Base-by-base conservation (phyloP, 2,113 vertebrate genomes). In the Cryptomyrus ogoouensis region DNA sequence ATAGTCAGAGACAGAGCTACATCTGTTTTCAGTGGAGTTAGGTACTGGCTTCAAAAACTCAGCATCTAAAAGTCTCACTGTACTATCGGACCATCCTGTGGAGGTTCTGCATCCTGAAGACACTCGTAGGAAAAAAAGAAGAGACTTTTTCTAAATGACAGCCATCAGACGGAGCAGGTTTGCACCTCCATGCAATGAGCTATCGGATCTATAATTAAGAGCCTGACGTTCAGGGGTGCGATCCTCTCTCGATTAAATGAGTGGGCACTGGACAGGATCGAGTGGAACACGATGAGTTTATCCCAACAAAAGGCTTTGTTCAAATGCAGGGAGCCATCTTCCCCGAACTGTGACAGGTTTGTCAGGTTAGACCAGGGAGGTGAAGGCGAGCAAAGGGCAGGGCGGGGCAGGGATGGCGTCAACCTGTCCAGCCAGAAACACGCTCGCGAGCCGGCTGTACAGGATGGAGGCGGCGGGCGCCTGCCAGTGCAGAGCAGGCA, bases 301-400 rank as follows among this genome's bases (percentile, higher is more conserved):
- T 91, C 95, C 95, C 95, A 96, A 94, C 94, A 91, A 31, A 19
- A 93, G 91, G 91, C 91, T 77, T 31, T 90, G 91, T 94, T 66
- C 87, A 93, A 91, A 56, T 1, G 77, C 88, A 35, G 39, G 90
- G 92, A 94, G 92, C 80, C 83, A 87, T 91, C 91, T 88, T 90
- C 92, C 91, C 85, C 77, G 85, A 90, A 87, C 84, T 17, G 86
- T 49, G 95, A 96, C 96, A 94, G 93, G 96, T 96, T 90, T 2
- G 84, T 94, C 96, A 94, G 94, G 96, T 96, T 95, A 91, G 92
- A 92, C 95, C 92, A 95, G 96, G 93, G 91, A 94, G 92, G 80
- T 17, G n/a, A 87, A 74, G 15, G 47, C 83, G 62, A 46, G 42
- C 3, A 77, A 70, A 56, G 74, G 89, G 83, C 83, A 5, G 66